Base-by-base conservation (phyloP, 2,888 invertebrate species). In the Ichneumoninae sp. region DNA sequence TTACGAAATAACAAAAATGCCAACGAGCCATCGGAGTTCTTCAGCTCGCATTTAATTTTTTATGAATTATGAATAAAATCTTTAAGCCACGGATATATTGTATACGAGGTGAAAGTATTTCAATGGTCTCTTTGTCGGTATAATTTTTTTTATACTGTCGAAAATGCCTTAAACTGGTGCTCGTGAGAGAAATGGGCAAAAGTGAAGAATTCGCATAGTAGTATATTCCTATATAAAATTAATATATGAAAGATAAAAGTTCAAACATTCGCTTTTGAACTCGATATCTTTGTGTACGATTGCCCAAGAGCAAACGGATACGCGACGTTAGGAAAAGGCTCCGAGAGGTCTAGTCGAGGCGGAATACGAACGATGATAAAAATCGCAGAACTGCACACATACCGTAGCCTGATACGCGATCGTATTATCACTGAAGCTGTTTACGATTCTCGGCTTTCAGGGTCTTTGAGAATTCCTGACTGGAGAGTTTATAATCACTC, bases 391-490 rank as follows among this genome's bases (percentile, higher is more conserved):
- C 36, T 16, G 40, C 22, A 40, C 71, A 44, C n/a, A 22, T n/a
- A 60, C 40, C 26, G 62, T 52, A 52, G 50, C 68, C 40, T n/a
- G 72, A 78, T 62, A 69, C 74, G 22, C 22, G 26, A 13, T 60
- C 57, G 36, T 13, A 52, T 30, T 71, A 71, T 80, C 75, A 40
- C 40, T 26, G 4, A 40, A 30, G n/a, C 71, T 82, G 60, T 76
- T 75, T 75, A 66, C 75, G 75, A 57, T 76, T 83, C 70, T 83
- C 75, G 75, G 22, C 19, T 83, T 80, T 80, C 80, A 44, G n/a
- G 50, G 66, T 65, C 65, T 80, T 57, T 47, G 26, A 36, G 62
- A 82, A 66, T 71, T 50, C 62, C 19, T 52, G 19, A 57, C 60
- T n/a, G 44, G 16, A 77, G 8, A 52, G 36, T 60, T 26, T 13